A percentile compares a stretch with the other conserved stretches of the same genome.
Conservation (phyloP, 2,888 invertebrate species). For the Zeuzera pyrina region DNA sequence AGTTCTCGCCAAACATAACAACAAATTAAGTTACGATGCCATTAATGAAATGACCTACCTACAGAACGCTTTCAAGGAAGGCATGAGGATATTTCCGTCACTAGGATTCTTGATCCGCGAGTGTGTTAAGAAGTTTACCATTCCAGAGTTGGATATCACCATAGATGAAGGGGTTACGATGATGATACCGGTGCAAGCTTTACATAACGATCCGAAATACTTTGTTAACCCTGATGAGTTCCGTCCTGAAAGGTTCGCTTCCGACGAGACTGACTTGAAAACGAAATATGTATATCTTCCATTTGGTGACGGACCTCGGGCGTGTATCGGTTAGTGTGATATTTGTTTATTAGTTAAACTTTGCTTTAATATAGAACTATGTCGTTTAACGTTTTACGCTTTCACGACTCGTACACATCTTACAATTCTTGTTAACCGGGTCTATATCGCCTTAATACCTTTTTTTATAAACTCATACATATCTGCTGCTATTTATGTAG, state of each 20-base stretch:
- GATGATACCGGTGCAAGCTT: constrained; percentile 7
- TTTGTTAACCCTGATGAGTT: constrained; percentile 17
- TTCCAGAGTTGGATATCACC: constrained; percentile 28
- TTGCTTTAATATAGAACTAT: too few relatives aligned
- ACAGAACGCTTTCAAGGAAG: constrained; percentile 40
- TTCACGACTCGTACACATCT: too few relatives aligned
- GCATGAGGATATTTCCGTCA: constrained; percentile 41
- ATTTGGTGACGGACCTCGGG: constrained; percentile 42
- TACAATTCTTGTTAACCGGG: too few relatives aligned
- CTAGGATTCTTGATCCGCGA: constrained; percentile 27
- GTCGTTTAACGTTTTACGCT: too few relatives aligned
- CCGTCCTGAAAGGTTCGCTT: constrained; percentile 19
- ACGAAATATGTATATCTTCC: constrained; percentile 31
- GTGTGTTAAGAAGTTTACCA: constrained; percentile 25
- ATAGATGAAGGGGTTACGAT: constrained; percentile 11
- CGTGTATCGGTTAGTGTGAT: constrained; percentile 38
- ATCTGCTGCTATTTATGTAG: too few relatives aligned
- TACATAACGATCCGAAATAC: constrained; percentile 15
- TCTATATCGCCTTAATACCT: too few relatives aligned
- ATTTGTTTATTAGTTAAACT: constrained; percentile 1
- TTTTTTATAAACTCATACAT: too few relatives aligned
- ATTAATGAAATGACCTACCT: constrained; percentile 46
- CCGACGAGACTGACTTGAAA: constrained; percentile 14
- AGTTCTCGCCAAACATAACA: constrained; percentile 27
- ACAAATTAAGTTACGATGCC: constrained; percentile 39